Percentiles rank a stretch among this genome's conserved stretches.
Conservation (phyloP, 2,888 invertebrate genomes). For the Sphinx pinastri region DNA sequence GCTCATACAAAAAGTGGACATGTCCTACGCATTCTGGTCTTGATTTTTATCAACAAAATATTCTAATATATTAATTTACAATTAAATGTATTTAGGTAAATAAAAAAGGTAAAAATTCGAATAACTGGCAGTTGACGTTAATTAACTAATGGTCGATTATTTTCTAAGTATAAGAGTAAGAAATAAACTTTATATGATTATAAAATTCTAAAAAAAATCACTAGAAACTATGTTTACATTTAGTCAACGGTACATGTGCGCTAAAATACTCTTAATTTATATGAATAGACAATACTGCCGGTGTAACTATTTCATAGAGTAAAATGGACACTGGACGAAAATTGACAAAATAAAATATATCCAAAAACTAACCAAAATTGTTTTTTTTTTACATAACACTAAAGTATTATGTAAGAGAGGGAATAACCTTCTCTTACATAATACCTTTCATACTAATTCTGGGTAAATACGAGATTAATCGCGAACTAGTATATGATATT, state of each 20-base stretch:
- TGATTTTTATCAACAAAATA: constrained; percentile 9
- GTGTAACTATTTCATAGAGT: background rate
- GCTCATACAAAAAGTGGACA: no score
- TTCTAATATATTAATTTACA: constrained; percentile 1
- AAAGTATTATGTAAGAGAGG: no score
- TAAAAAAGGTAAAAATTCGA: constrained; percentile 73
- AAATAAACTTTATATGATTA: constrained; percentile 11
- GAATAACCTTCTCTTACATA: no score
- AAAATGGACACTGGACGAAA: background rate
- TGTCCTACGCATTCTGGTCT: no score
- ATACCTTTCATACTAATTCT: no score
- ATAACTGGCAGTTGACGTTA: constrained; percentile 72
- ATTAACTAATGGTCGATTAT: constrained; percentile 47
- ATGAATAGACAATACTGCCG: constrained; percentile 31
- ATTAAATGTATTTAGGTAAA: constrained; percentile 41
- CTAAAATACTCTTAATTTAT: constrained; percentile 42
- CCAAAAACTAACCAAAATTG: no score
- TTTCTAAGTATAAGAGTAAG: constrained; percentile 19
- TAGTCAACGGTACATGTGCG: constrained; percentile 53
- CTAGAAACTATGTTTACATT: constrained; percentile 25
- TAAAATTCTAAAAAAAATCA: constrained; percentile 19
- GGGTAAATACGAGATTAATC: no score
- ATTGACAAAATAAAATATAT: no score
- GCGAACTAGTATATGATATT: no score
- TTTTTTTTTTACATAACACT: no score